Evolutionary conservation across 2,797 vertebrate genomes (phyloP).

Genomic region (Nasua narica): DNA sequence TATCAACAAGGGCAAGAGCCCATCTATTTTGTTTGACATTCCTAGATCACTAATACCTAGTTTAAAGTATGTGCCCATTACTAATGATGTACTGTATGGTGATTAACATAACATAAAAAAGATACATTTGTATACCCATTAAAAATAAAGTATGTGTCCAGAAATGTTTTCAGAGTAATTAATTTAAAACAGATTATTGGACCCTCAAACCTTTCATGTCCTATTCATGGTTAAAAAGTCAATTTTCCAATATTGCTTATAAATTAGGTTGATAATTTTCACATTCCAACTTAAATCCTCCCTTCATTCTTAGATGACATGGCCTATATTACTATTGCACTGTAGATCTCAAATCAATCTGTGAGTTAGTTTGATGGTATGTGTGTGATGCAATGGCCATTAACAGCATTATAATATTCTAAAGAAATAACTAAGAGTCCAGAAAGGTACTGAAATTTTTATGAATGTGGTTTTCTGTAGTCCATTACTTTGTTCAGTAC

Average conservation of each 20-base stretch:
- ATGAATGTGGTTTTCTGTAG: neutral
- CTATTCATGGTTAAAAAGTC: neutral
- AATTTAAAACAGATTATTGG: neutral
- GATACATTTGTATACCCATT: too few relatives aligned
- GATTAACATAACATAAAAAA: too few relatives aligned
- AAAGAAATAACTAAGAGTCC: neutral
- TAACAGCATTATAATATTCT: neutral
- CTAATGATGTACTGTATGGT: too few relatives aligned
- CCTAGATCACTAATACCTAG: neutral
- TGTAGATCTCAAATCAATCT: neutral
- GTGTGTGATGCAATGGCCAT: neutral
- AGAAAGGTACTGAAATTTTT: neutral
- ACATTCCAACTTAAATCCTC: neutral
- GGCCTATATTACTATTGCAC: neutral
- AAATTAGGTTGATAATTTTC: neutral
- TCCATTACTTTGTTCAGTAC: neutral
- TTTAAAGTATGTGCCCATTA: neutral
- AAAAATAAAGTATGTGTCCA: neutral
- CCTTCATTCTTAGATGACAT: neutral
- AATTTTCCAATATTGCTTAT: neutral
- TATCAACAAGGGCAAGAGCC: neutral
- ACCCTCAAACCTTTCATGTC: neutral
- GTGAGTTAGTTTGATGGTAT: neutral
- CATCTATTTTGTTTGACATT: neutral
- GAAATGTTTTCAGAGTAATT: neutral